Percentiles rank a stretch among this genome's conserved stretches.
phyloP scores from a whole-genome alignment of 2,888 invertebrate genomes.

The Lasioglossum zephyrum region DNA sequence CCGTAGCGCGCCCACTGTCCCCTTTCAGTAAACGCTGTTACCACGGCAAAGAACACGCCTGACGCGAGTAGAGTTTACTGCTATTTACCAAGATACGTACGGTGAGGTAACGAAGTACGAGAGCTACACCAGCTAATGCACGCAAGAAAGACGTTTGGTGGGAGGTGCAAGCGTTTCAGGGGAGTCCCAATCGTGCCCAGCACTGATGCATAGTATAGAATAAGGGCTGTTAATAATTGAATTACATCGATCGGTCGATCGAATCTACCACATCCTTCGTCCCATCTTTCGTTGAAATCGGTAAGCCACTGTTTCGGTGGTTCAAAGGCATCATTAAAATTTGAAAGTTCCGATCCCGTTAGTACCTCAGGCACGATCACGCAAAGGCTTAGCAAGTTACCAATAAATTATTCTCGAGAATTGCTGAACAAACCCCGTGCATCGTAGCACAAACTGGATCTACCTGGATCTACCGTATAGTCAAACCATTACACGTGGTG shows the following conservation, averaged over 20 bases:
- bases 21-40: too few species aligned
- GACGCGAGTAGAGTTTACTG: too few species aligned
- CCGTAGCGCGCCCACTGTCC: too few species aligned
- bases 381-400: background rate
- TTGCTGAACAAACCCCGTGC: background rate
- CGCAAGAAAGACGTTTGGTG: too few species aligned
- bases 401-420: background rate
- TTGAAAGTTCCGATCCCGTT: background rate
- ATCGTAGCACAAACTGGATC: background rate
- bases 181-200: too few species aligned
- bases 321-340: background rate
- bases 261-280: background rate
- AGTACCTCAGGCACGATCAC: background rate
- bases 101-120: too few species aligned
- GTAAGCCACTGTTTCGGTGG: background rate
- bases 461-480: too few species aligned
- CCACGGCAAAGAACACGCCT: too few species aligned
- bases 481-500: background rate
- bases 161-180: too few species aligned
- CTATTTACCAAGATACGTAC: too few species aligned
- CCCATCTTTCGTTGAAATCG: background rate
- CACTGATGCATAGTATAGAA: too few species aligned
- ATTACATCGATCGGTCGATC: background rate
- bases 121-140: too few species aligned
- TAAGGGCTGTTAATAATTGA: background rate